Conservation (phyloP, 2,888 invertebrate genomes). For the Protonemura montana region DNA sequence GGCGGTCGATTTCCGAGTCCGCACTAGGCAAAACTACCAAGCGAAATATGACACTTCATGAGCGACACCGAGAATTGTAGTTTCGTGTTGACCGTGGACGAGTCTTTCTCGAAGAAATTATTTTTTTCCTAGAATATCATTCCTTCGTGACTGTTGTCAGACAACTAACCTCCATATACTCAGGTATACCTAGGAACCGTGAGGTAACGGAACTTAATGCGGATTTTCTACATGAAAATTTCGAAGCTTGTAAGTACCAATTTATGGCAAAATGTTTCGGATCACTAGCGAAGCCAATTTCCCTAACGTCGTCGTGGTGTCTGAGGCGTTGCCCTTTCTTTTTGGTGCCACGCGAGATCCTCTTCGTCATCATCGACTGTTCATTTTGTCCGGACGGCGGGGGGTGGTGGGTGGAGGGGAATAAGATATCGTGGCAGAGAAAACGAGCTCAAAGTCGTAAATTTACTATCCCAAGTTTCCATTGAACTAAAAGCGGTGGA, state of each 20-base stretch:
- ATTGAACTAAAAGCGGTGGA: slow-evolving; percentile 46
- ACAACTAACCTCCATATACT: too few species aligned
- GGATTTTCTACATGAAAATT: too few species aligned
- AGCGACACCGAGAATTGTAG: not conserved
- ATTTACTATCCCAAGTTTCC: slow-evolving; percentile 48
- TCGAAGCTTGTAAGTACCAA: too few species aligned
- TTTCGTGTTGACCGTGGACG: not conserved
- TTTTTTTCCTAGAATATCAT: not conserved
- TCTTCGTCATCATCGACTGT: not conserved
- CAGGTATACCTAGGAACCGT: too few species aligned
- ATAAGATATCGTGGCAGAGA: slow-evolving; percentile 10
- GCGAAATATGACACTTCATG: not conserved
- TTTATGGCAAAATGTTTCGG: too few species aligned
- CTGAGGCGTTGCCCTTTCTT: not conserved
- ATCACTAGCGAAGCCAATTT: not conserved
- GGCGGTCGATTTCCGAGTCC: too few species aligned
- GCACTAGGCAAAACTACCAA: not conserved
- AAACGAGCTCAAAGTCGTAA: slow-evolving; percentile 41
- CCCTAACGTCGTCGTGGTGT: not conserved
- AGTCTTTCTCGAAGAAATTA: not conserved
- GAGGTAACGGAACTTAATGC: too few species aligned
- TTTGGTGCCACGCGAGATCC: not conserved
- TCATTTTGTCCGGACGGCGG: not conserved
- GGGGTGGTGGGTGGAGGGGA: not conserved
- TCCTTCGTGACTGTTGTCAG: too few species aligned